Evolutionary conservation across 2,797 vertebrate genomes (phyloP), one percentile per base, ranked within the genome.

Genomic region (Coilia nasus): DNA sequence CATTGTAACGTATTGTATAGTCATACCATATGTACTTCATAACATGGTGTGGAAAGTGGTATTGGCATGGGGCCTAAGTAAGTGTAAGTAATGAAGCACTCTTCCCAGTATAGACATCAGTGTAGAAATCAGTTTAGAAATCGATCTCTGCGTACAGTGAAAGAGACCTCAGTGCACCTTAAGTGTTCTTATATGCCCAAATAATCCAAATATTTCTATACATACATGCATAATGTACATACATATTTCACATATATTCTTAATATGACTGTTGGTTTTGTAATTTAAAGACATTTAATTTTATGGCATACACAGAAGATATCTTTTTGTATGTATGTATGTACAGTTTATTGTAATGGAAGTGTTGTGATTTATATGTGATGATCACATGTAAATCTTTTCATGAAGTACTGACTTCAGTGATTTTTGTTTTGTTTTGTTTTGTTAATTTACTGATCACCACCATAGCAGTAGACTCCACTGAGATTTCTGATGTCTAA

Each of bases 211-310:
- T 89, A 87, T 91, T 81, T 21, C 83, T 82, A 14, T 90, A 88
- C 85, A 6, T 91, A 14, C 71, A 6, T 91, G 17, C 71, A 41
- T 92, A 91, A 84, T 91, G 89, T 90, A 84, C 93, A 91, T 92
- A 93, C 87, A 93, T 93, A 93, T 91, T 91, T 90, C 90, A 89
- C 88, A 19, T 85, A 89, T 92, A 92, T 50, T 56, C 83, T 85
- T 46, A 88, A 57, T 54, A 84, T 88, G 90, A 88, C 83, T 91
- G 88, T 91, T 82, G 35, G 82, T 87, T 88, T 87, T 88, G 64
- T 94, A 95, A 95, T 92, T 94, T 95, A 94, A 93, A 94, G 91
- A 88, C 47, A 93, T 94, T 94, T 94, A 93, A 90, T 94, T 94
- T 82, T 78, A 35, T 78, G 19, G 71, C 71, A 78, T 78, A 78